Base-by-base conservation (phyloP, 1,140 invertebrate genomes). In the Lerema accius region DNA sequence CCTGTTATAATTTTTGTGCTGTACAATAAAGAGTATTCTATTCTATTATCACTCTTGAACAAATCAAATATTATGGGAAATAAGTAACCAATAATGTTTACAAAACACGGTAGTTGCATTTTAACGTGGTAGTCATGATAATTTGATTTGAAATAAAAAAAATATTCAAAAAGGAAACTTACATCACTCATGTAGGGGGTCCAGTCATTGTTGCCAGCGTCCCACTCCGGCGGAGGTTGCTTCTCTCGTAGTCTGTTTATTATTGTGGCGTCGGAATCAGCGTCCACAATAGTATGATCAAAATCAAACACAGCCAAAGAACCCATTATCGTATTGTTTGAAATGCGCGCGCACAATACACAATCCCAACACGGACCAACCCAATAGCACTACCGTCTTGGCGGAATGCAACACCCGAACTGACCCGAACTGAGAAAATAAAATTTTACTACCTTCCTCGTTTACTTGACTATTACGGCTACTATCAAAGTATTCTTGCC, bases 181-280 rank as follows among this genome's bases (percentile, higher is more conserved):
- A 90, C 87, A 66, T 86, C 75, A 40, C 80, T 87, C 88, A 90
- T 90, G 42, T 89, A 90, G 0, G 88, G 88, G 0, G 86, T 89
- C 88, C 88, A 90, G 55, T 90, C 85, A 4, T 80, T 62, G 37
- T 73, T 82, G 0, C 63, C 56, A 1, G 69, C 50, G 35, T 90
- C 86, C 78, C 81, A 89, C 58, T 89, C 86, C 0, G 88, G 86
- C 9, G 87, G 87, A 15, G 86, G 84, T 15, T 79, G 56, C 32
- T 83, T 84, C 60, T 88, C 84, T 10, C 78, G 73, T 46, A 90
- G 67, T 72, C 71, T 88, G 58, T 80, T 78, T 46, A 90, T 89
- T 37, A 90, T 84, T 6, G 83, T 88, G 1, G 84, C 84, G 58
- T 90, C 88, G 0, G 86, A 88, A 65, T 90, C 88, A 56, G 76